Evolutionary conservation across 1,140 invertebrate species (phyloP), one percentile per base, ranked within the genome.

Genomic region (Drosophila simulans): DNA sequence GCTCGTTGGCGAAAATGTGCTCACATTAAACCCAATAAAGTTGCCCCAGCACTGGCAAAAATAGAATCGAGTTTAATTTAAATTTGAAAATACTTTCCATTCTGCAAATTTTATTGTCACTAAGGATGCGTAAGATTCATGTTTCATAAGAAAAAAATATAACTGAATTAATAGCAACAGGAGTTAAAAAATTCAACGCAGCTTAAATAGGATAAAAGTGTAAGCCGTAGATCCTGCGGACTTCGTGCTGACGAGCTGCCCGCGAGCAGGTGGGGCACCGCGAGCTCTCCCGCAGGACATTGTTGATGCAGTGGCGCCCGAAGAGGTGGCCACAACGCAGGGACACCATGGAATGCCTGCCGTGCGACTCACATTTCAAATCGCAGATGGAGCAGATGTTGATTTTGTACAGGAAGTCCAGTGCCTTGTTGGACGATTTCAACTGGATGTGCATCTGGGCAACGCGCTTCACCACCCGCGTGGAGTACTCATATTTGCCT

Each of bases 1-100:
- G 13, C 11, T 27, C 43, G 63, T 22, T 45, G 40, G 46, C 51
- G 45, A 42, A 80, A 76, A 52, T 56, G 62, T 63, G 64, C 71
- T 55, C 68, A 76, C 78, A 83, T 82, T 82, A 79, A 62, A 57
- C 34, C 49, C 74, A 88, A 82, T 79, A 78, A 70, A 60, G 42
- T 42, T 34, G 45, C 11, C 31, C 1, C 22, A 63, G 22, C 59
- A 62, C 59, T 62, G 59, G 45, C 2, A 27, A 42, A 52, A 68
- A 22, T 3, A 22, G 3, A 22, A 22, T 22, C 2, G 2, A 22
- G 2, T 22, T 22, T 22, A 22, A 20, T 20, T 2, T 45, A 10
- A 11, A 4, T 20, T 17, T 31, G 7, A 31, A 31, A 8, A 31
- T 31, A 8, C 27, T 31, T 31, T 31, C 7, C 1, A 8, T 31